Evolutionary conservation across 1,140 invertebrate genomes (phyloP), one percentile per base, ranked within the genome.

Genomic region (Babylonia areolata): DNA sequence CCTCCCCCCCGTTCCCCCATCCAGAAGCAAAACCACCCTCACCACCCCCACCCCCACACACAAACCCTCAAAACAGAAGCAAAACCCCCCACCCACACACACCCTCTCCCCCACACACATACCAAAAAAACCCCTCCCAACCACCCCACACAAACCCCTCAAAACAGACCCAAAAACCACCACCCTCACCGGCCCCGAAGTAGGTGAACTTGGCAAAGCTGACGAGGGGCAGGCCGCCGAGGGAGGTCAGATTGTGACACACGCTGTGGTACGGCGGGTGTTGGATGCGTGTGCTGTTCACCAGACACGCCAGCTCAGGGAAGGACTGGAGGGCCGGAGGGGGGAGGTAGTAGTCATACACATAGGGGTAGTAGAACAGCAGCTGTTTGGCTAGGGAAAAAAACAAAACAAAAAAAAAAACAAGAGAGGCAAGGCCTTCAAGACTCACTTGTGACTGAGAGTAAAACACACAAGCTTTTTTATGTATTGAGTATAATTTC

Each of bases 181-280:
- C 46, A 2, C 1, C n/a, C 86, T 69, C 86, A 93, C 93, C 94
- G 88, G 92, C 96, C n/a, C 96, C 95, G 94, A 96, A 97, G 87
- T 96, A 95, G 1, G 95, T 95, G 85, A 95, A 96, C 94, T 98
- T 98, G 0, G 97, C 97, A 94, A 97, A 98, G 11, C 96, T 96
- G 1, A 95, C 93, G 92, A 98, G 97, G 84, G 95, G 94, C 1
- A 94, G 92, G 77, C 96, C 96, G 1, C 91, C 94, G 15, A 95
- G 89, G 0, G 96, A 96, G 69, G 93, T 94, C 37, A 98, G 93
- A 51, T 73, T 31, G 42, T 95, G 93, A 33, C 94, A 93, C 85
- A 96, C 95, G 86, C 95, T 95, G 86, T 93, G 96, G 94, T 95
- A 97, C 0, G 97, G 97, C 1, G 96, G 94, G 1, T 96, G 95